Percentiles rank a stretch among this genome's conserved stretches.
phyloP scores from a whole-genome alignment of 1,140 invertebrate species.

The Lepidurus apus region DNA sequence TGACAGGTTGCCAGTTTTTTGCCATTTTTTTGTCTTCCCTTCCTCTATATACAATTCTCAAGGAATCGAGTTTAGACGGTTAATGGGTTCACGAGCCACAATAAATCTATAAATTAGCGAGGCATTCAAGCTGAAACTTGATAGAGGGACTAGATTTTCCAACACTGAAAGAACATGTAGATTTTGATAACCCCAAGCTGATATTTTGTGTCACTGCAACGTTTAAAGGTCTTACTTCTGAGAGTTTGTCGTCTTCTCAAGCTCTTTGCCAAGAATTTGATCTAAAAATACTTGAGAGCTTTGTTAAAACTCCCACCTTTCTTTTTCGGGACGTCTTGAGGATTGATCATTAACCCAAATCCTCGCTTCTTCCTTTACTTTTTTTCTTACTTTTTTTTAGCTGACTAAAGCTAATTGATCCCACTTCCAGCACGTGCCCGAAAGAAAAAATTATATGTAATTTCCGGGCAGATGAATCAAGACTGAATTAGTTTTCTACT shows the following conservation, averaged over 20 bases:
- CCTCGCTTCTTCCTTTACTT: background rate
- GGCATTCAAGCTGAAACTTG: too few relatives aligned
- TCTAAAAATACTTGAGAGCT: constrained; percentile 15
- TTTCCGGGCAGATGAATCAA: background rate
- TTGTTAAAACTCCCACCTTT: background rate
- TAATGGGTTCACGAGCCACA: too few relatives aligned
- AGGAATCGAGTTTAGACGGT: too few relatives aligned
- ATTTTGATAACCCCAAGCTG: too few relatives aligned
- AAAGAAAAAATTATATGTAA: background rate
- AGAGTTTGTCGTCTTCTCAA: background rate
- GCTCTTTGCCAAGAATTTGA: background rate
- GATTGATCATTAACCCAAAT: constrained; percentile 19
- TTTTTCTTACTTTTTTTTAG: background rate
- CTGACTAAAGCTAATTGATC: background rate
- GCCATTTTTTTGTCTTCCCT: background rate
- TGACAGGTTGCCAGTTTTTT: constrained; percentile 31
- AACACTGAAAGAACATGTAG: too few relatives aligned
- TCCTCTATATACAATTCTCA: too few relatives aligned
- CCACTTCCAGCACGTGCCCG: background rate
- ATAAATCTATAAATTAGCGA: too few relatives aligned
- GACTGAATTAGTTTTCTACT: background rate
- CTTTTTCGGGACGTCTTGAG: background rate
- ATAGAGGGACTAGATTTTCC: too few relatives aligned
- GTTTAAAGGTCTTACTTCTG: background rate
- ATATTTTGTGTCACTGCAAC: too few relatives aligned